These are phyloP conservation scores for Ctenodactylus gundi DNA, from an alignment of 2,113 vertebrate genomes.

Conservation along the genomic window DNA sequence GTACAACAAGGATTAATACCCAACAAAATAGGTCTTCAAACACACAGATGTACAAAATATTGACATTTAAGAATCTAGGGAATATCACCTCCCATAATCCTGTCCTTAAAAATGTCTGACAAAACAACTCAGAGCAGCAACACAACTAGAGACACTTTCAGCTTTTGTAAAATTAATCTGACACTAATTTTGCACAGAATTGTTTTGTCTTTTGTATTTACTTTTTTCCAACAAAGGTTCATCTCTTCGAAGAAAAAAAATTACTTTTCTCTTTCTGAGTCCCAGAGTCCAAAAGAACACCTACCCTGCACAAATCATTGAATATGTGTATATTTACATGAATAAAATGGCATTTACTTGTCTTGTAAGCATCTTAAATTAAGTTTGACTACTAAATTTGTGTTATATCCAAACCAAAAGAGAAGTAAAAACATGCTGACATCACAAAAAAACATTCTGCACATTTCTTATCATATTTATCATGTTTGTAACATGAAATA, in stretches of 20 bases:
- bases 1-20: not conserved
- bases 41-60: not conserved
- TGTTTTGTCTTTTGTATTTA: not conserved
- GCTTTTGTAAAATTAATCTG: not conserved
- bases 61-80: not conserved
- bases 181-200: not conserved
- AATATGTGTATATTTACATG: not conserved
- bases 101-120: not conserved
- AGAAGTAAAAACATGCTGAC: not conserved
- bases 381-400: not conserved
- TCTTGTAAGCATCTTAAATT: not conserved
- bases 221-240: not conserved
- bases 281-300: not conserved
- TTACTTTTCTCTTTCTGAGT: not conserved
- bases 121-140: not conserved
- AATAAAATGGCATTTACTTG: not conserved
- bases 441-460: not conserved
- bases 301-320: not conserved
- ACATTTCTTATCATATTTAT: not conserved
- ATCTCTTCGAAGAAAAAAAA: not conserved
- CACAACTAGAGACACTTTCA: not conserved
- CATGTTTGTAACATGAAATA: not conserved
- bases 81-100: not conserved
- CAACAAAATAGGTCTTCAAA: not conserved
- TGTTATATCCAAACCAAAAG: not conserved